A percentile compares a stretch with the other conserved stretches of the same genome.
Evolutionary conservation across 2,888 invertebrate species (phyloP).

Genomic region (Drosophila borealis): DNA sequence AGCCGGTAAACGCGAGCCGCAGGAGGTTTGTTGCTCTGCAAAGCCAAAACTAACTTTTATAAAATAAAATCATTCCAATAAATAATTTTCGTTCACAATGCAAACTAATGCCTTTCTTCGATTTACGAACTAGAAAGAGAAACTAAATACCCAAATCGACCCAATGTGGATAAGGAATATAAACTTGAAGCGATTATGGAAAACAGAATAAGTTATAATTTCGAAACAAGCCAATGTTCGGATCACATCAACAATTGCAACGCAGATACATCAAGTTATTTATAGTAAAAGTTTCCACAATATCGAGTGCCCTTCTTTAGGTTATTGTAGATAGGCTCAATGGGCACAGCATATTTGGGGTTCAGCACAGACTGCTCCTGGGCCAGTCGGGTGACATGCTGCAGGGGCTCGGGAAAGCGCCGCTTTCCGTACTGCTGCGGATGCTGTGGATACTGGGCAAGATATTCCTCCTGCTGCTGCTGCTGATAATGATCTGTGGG

Average conservation of each 20-base stretch:
- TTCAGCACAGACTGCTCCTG: not conserved
- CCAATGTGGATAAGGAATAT: too few relatives aligned
- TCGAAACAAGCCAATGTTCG: not conserved
- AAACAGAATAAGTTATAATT: too few relatives aligned
- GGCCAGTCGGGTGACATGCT: not conserved
- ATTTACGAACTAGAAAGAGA: too few relatives aligned
- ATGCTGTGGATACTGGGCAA: conserved; percentile 20
- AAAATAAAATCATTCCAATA: too few relatives aligned
- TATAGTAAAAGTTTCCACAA: conserved; percentile 68
- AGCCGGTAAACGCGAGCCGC: too few relatives aligned
- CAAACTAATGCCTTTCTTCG: too few relatives aligned
- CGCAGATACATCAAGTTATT: not conserved
- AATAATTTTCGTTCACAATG: too few relatives aligned
- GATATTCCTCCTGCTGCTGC: conserved; percentile 6
- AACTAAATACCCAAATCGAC: too few relatives aligned
- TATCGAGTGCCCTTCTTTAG: conserved; percentile 22
- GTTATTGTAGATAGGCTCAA: conserved; percentile 15
- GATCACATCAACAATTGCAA: not conserved
- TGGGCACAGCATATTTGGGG: conserved; percentile 50
- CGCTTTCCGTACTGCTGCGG: not conserved
- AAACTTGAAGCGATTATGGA: too few relatives aligned
- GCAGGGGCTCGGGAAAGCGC: not conserved
- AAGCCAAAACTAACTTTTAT: too few relatives aligned
- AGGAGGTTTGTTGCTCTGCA: too few relatives aligned
- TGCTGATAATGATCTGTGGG: conserved; percentile 10